Base-by-base conservation (phyloP, 1,140 invertebrate genomes). In the Leptinotarsa undecemlineata region DNA sequence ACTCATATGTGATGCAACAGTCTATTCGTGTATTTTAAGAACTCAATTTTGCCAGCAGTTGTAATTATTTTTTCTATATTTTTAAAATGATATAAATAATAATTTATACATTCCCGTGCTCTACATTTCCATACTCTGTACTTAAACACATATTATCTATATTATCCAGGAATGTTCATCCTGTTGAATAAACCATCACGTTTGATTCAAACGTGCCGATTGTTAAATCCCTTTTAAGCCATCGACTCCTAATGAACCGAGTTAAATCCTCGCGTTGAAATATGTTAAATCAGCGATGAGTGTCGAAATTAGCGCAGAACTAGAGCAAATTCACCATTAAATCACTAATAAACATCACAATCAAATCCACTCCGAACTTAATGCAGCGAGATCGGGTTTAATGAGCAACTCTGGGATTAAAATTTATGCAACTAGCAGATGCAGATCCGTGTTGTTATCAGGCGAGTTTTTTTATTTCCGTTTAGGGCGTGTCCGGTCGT, bases 341-440 rank as follows among this genome's bases (percentile, higher is more conserved):
- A 57, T 57, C 51, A 57, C 51, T 57, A 57, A 57, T 57, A 57
- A 57, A 57, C 51, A 57, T 57, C 51, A 57, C 51, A 57, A 57
- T 57, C 51, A 57, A 57, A 57, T 57, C 51, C 51, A 57, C 51
- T 57, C 51, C 51, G 51, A 57, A 57, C 51, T 57, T 57, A 57
- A 57, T 57, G 51, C 51, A 57, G 15, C 15, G 51, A 57, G 51
- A 57, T 57, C n/a, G 51, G 4, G 51, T 57, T 57, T 57, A 57
- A 57, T 57, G 51, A 57, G 51, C 51, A 57, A 57, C 51, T 57
- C 51, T 14, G 14, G 33, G 51, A 57, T 57, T 57, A 19, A 57
- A 57, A 57, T 57, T 57, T 57, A 57, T 57, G 51, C 51, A 57
- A 57, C 51, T 19, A 57, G 51, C 51, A 57, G 51, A 57, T 57